A percentile compares a stretch with the other conserved stretches of the same genome.
phyloP scores from a whole-genome alignment of 2,797 vertebrate genomes.

The Hemibagrus guttatus region DNA sequence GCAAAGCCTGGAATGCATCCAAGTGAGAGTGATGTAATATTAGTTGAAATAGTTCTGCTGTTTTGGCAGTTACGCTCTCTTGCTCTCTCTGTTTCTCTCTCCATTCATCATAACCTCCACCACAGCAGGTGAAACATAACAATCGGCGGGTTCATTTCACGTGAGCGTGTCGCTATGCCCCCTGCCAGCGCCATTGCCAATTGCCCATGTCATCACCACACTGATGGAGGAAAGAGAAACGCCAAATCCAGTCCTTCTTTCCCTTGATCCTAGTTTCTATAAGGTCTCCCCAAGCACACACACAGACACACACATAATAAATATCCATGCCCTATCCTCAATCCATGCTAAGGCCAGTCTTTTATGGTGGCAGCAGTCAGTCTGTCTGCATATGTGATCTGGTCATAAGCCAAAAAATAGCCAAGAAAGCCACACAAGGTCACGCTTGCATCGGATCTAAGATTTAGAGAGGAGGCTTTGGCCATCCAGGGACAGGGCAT shows the following conservation, averaged over 20 bases:
- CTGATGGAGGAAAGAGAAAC: constrained; percentile 26
- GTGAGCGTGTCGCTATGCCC: constrained; percentile 32
- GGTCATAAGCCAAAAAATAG: neutral
- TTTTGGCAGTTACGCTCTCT: constrained; percentile 59
- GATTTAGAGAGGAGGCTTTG: neutral
- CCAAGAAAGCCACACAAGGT: constrained; percentile 6
- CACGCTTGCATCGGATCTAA: neutral
- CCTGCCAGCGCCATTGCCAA: constrained; percentile 7
- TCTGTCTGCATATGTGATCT: constrained; percentile 36
- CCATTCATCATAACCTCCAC: constrained; percentile 39
- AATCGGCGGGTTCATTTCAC: constrained; percentile 63
- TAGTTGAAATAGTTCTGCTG: constrained; percentile 70
- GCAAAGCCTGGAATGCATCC: constrained; percentile 64
- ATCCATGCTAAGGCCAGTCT: constrained; percentile 7
- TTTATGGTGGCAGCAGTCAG: constrained; percentile 30
- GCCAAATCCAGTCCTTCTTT: neutral
- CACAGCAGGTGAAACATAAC: constrained; percentile 74
- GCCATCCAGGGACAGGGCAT: neutral
- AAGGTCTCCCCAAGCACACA: constrained; percentile 7
- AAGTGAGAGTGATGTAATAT: constrained; percentile 70
- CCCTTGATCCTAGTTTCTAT: constrained; percentile 22
- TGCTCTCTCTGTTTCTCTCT: constrained; percentile 15
- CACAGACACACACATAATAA: constrained; percentile 25
- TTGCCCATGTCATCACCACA: constrained; percentile 20
- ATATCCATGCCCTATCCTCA: constrained; percentile 34